These are phyloP conservation scores for Brenthis ino DNA, from an alignment of 2,888 invertebrate species.

Conservation along the genomic window DNA sequence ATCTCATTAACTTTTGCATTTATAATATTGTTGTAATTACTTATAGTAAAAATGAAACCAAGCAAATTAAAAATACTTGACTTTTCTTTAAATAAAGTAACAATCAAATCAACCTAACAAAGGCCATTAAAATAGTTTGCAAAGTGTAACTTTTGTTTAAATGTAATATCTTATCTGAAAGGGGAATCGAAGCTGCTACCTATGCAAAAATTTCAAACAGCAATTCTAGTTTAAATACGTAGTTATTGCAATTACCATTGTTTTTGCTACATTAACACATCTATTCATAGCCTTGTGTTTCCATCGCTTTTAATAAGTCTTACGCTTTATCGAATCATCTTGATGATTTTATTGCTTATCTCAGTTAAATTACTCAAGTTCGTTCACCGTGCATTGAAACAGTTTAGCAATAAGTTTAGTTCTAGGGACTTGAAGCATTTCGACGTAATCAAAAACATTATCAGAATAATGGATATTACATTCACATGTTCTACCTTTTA, in stretches of 20 bases:
- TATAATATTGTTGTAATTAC: too few relatives aligned
- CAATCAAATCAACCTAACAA: too few relatives aligned
- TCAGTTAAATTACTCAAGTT: constrained; percentile 46
- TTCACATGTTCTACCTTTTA: constrained; percentile 19
- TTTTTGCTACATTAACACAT: constrained; percentile 62
- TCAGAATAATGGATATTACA: constrained; percentile 18
- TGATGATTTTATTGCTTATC: constrained; percentile 61
- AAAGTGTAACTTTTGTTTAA: neutral
- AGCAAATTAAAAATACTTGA: too few relatives aligned
- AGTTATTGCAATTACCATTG: constrained; percentile 57
- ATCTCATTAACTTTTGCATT: too few relatives aligned
- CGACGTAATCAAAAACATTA: constrained; percentile 10
- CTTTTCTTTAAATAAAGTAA: too few relatives aligned
- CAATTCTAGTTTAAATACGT: constrained; percentile 30
- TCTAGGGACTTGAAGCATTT: constrained; percentile 14
- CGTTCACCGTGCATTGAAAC: constrained; percentile 27
- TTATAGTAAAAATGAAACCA: too few relatives aligned
- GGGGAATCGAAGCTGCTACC: constrained; percentile 5
- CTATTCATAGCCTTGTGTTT: constrained; percentile 61
- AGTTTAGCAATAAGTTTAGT: constrained; percentile 15
- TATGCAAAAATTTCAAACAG: neutral
- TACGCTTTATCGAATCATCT: constrained; percentile 59
- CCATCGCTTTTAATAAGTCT: constrained; percentile 53
- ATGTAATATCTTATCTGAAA: constrained; percentile 10
- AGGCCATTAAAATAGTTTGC: neutral